Base-by-base conservation (phyloP, 2,797 vertebrate genomes). In the Loris lydekkerianus region DNA sequence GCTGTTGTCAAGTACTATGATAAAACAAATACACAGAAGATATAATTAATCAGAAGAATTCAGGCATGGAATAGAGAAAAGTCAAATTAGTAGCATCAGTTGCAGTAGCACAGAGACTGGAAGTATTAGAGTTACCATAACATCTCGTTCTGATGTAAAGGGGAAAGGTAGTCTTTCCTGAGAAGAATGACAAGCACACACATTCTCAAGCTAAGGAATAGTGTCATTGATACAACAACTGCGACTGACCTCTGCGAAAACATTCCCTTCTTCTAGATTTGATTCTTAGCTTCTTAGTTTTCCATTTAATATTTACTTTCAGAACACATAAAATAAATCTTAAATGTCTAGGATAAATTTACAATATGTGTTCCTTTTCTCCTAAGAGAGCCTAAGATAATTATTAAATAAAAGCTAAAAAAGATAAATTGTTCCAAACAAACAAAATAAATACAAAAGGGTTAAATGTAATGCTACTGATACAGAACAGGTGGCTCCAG, bases 401-500 rank as follows among this genome's bases (percentile, higher is more conserved):
- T 67, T 80, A 90, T 18, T 43, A 14, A 93, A 49, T n/a, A 84
- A 95, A 93, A 95, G 23, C 9, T 58, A 2, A 37, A 94, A 85
- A 72, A 37, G 9, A 69, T 43, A 5, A 83, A 70, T 63, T 75
- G 7, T 46, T 90, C 23, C 46, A 90, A 94, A 65, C 3, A 37
- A 94, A 90, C 11, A 73, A 67, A 92, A 65, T 70, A 88, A 91
- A 94, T 8, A 1, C 27, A 46, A 61, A 95, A 77, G 5, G 1
- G 11, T 61, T 89, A 61, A 76, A 72, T 53, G 7, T 72, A n/a
- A 27, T 63, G 17, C 70, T 61, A 49, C 14, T 49, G 49, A 49
- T 49, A 49, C 49, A 15, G 49, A 13, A 49, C 49, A 49, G 13
- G 13, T 49, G 49, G 14, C 14, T 4, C 14, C 14, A 53, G 49